Evolutionary conservation across 2,113 vertebrate species (phyloP).

Genomic region (Piaya cayana): DNA sequence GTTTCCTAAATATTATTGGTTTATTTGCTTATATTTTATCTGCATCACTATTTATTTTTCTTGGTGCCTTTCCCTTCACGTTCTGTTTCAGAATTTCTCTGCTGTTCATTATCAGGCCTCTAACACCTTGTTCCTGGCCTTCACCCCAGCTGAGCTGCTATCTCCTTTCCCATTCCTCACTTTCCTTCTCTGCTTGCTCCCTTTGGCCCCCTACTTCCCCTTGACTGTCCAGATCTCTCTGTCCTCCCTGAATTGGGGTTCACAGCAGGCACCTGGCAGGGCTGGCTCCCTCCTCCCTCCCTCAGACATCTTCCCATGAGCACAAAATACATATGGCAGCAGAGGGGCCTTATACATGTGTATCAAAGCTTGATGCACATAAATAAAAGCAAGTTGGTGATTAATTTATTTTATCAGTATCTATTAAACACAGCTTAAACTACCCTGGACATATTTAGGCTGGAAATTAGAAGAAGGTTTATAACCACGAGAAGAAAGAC

Average conservation of each 20-base stretch:
- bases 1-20: neutral
- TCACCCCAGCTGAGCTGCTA: neutral
- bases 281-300: neutral
- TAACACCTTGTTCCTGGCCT: neutral
- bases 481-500: constrained; percentile 60
- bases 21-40: neutral
- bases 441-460: constrained; percentile 20
- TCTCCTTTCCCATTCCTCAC: neutral
- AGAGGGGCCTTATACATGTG: neutral
- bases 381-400: constrained; percentile 48
- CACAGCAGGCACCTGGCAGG: neutral
- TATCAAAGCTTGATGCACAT: constrained; percentile 2
- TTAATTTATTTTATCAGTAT: constrained; percentile 47
- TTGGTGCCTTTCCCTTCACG: neutral
- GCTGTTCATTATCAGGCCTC: neutral
- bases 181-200: neutral
- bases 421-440: constrained; percentile 44
- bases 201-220: neutral
- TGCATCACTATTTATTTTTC: neutral
- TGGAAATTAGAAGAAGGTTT: constrained; percentile 63
- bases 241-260: accelerated
- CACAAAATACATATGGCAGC: neutral
- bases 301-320: neutral
- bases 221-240: neutral
- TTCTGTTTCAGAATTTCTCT: neutral